Conservation (phyloP, 2,113 vertebrate genomes). For the Alosa alosa region DNA sequence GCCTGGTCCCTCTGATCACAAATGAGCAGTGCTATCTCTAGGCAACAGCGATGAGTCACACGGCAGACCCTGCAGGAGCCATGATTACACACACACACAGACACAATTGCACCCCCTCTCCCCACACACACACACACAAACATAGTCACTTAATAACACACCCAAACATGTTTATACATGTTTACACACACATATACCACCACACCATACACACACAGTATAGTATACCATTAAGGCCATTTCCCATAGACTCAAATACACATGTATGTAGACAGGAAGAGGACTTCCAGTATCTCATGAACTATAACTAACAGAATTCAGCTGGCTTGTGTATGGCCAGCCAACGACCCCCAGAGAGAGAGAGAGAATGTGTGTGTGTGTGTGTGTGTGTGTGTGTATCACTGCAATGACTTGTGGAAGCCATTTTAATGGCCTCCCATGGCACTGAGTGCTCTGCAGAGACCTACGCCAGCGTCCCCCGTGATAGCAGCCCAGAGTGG, state of each 20-base stretch:
- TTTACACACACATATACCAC: background rate
- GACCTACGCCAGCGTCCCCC: background rate
- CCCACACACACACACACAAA: background rate
- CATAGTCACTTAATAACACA: background rate
- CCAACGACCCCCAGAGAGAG: background rate
- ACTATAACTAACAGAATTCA: background rate
- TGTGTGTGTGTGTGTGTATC: background rate
- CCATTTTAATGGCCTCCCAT: constrained; percentile 9
- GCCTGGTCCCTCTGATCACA: constrained; percentile 23
- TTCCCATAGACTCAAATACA: too few relatives aligned
- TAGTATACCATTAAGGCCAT: too few relatives aligned
- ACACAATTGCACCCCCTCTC: background rate
- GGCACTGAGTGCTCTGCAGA: background rate
- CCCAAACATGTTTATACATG: background rate
- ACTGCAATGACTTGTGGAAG: background rate
- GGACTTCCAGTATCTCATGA: too few relatives aligned
- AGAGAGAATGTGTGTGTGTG: too few relatives aligned
- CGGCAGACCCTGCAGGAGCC: background rate
- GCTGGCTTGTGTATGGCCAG: background rate
- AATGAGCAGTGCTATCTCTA: constrained; percentile 38
- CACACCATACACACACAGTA: background rate
- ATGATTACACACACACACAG: background rate
- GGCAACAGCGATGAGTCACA: constrained; percentile 42
- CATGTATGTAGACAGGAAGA: too few relatives aligned
- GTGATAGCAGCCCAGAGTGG: background rate